phyloP scores from a whole-genome alignment of 2,797 vertebrate species.

The Furcifer pardalis region DNA sequence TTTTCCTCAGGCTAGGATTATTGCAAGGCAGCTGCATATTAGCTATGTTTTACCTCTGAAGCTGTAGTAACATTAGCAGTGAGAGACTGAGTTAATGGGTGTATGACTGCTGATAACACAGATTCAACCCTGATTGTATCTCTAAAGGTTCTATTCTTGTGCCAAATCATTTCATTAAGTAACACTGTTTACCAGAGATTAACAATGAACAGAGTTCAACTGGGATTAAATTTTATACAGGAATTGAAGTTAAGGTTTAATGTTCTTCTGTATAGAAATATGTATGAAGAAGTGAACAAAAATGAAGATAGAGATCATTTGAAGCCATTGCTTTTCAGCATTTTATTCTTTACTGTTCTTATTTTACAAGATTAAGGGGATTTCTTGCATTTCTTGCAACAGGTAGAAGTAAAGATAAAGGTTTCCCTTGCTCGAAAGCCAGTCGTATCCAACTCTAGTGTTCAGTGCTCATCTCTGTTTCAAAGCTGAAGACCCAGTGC shows the following conservation, averaged over 20 bases:
- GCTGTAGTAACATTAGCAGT: constrained; percentile 48
- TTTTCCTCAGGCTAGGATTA: constrained; percentile 46
- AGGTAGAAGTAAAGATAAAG: background rate
- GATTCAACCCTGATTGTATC: constrained; percentile 51
- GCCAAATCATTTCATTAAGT: constrained; percentile 42
- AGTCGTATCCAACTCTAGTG: no score
- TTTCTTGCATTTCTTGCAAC: background rate
- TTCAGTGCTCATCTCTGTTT: no score
- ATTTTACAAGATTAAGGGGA: background rate
- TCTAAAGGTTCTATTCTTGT: constrained; percentile 42
- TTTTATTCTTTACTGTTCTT: background rate
- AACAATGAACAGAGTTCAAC: constrained; percentile 49
- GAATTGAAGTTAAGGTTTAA: background rate
- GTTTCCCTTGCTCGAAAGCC: no score
- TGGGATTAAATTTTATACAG: constrained; percentile 50
- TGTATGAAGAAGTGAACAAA: no score
- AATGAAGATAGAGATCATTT: background rate
- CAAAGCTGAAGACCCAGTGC: no score
- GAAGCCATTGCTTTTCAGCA: background rate
- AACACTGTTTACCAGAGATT: constrained; percentile 49
- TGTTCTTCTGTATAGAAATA: constrained; percentile 9
- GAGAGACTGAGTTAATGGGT: constrained; percentile 4
- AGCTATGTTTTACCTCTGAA: background rate
- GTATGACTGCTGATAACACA: constrained; percentile 55
- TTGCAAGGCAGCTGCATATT: constrained; percentile 32